A percentile compares a stretch with the other conserved stretches of the same genome.
Evolutionary conservation across 2,797 vertebrate genomes (phyloP).

Genomic region (Apogon hyalosoma): DNA sequence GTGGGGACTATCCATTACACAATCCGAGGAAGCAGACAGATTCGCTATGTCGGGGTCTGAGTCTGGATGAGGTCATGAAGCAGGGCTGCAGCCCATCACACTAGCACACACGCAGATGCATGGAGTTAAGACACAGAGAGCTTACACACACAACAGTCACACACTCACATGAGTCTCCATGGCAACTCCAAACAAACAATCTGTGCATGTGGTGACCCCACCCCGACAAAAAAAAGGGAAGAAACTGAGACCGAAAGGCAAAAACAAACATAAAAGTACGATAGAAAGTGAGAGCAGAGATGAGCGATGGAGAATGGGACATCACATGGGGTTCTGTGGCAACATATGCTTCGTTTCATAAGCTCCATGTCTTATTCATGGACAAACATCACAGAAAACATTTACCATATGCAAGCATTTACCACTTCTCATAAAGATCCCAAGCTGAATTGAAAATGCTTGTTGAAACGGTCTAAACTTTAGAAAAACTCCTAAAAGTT

Average conservation of each 20-base stretch:
- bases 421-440: not conserved
- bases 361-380: conserved; percentile 21
- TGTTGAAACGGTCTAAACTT: not conserved
- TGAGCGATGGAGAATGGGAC: conserved; percentile 11
- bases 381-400: conserved; percentile 3
- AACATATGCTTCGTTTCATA: conserved; percentile 47
- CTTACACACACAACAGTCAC: conserved; percentile 50
- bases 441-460: not conserved
- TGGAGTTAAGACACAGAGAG: conserved; percentile 9
- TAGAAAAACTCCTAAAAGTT: conserved; percentile 8
- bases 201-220: conserved; percentile 55
- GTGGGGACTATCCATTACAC: conserved; percentile 66
- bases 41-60: conserved; percentile 64
- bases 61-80: conserved; percentile 76
- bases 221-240: conserved; percentile 48
- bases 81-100: conserved; percentile 52
- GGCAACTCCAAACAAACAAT: conserved; percentile 81
- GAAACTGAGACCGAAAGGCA: conserved; percentile 25
- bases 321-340: conserved; percentile 15
- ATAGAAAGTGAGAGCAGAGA: conserved; percentile 24
- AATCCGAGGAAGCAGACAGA: conserved; percentile 73
- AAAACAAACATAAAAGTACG: conserved; percentile 34
- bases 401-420: conserved; percentile 17
- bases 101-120: conserved; percentile 24
- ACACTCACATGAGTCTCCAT: conserved; percentile 60